Conservation (phyloP, 2,888 invertebrate genomes). For the Liposcelis brunnea region DNA sequence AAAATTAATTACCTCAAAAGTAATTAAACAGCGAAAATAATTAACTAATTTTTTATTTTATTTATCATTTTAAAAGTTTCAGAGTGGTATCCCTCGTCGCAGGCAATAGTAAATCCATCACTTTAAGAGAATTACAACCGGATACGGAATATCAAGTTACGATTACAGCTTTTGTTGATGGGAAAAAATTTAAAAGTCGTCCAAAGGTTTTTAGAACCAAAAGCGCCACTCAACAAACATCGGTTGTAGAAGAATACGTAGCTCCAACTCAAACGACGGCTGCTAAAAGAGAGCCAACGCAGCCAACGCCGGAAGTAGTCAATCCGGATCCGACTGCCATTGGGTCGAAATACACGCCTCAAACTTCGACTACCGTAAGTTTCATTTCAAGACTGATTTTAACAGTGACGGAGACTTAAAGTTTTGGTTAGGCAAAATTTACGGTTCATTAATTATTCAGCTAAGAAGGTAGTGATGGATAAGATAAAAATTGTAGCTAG, state of each 20-base stretch:
- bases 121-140: slow-evolving; percentile 60
- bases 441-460: too few species aligned
- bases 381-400: slow-evolving; percentile 14
- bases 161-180: slow-evolving; percentile 59
- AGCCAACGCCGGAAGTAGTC: not conserved
- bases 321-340: slow-evolving; percentile 3
- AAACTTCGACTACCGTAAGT: slow-evolving; percentile 11
- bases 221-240: slow-evolving; percentile 10
- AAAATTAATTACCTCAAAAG: too few species aligned
- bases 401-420: slow-evolving; percentile 13
- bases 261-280: not conserved
- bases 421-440: too few species aligned
- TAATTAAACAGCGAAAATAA: too few species aligned
- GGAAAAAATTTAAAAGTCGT: slow-evolving; percentile 66
- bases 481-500: too few species aligned
- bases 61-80: slow-evolving; percentile 41
- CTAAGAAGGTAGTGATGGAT: too few species aligned
- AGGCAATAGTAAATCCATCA: slow-evolving; percentile 73
- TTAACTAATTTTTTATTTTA: too few species aligned
- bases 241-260: not conserved
- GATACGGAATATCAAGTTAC: slow-evolving; percentile 79
- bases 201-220: slow-evolving; percentile 74
- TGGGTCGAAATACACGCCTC: not conserved
- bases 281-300: not conserved
- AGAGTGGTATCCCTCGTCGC: slow-evolving; percentile 84